These are phyloP conservation scores for Macropis europaea DNA, from an alignment of 2,888 invertebrate genomes.

Conservation along the genomic window DNA sequence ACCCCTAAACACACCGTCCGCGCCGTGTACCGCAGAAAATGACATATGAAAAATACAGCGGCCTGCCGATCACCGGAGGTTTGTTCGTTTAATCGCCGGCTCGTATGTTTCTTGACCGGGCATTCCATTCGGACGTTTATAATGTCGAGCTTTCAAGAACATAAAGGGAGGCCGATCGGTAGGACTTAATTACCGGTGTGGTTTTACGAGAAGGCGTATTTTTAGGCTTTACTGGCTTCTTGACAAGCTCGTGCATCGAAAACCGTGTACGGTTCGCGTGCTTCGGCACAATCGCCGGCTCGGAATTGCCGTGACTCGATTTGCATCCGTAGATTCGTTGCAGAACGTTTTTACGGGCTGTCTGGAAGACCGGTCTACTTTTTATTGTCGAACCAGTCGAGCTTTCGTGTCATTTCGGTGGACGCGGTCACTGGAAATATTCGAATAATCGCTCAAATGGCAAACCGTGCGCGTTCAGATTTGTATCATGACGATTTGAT, in stretches of 20 bases:
- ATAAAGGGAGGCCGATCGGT: not conserved
- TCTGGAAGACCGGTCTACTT: not conserved
- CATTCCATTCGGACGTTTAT: not conserved
- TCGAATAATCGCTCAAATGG: too few relatives aligned
- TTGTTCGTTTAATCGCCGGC: not conserved
- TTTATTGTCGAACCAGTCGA: not conserved
- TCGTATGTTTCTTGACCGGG: not conserved
- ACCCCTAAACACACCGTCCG: not conserved
- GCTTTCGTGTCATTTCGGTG: not conserved
- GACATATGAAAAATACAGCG: not conserved
- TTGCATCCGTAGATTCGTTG: constrained; percentile 34
- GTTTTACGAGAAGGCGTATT: constrained; percentile 18
- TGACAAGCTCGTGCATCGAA: constrained; percentile 9
- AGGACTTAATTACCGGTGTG: constrained; percentile 13
- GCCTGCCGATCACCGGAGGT: not conserved
- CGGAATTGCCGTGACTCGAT: constrained; percentile 18
- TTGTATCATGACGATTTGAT: too few relatives aligned
- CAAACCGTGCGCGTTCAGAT: too few relatives aligned
- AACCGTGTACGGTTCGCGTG: constrained; percentile 54
- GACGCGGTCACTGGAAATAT: too few relatives aligned
- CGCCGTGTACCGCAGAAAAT: not conserved
- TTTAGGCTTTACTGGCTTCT: not conserved
- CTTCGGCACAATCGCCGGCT: constrained; percentile 58
- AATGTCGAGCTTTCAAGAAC: not conserved
- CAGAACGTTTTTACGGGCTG: constrained; percentile 10